Evolutionary conservation across 2,888 invertebrate genomes (phyloP).

Genomic region (Cryptocephalus primarius): DNA sequence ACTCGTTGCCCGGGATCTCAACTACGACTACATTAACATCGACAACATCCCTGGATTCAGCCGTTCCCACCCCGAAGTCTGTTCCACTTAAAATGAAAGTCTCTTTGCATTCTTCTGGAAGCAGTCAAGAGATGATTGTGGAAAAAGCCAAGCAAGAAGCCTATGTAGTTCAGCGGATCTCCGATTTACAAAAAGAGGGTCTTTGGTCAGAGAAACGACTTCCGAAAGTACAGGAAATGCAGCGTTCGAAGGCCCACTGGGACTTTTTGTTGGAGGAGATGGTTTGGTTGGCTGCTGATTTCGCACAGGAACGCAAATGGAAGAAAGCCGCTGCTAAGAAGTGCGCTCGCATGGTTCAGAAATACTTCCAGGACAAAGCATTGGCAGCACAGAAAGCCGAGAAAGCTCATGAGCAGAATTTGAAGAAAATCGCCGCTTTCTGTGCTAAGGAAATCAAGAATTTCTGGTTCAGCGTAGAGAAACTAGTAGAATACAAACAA

Average conservation of each 20-base stretch:
- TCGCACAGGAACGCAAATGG: constrained; percentile 96
- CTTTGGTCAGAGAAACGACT: constrained; percentile 88
- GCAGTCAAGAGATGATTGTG: constrained; percentile 65
- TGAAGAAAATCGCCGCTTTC: constrained; percentile 77
- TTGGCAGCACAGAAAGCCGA: constrained; percentile 81
- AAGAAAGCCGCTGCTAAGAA: constrained; percentile 92
- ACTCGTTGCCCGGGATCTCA: constrained; percentile 33
- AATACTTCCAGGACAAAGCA: constrained; percentile 85
- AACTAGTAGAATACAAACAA: constrained; percentile 91
- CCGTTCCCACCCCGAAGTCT: constrained; percentile 7
- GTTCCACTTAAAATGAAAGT: constrained; percentile 12
- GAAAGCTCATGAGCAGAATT: constrained; percentile 78
- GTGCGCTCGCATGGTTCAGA: constrained; percentile 84
- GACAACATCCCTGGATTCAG: constrained; percentile 4
- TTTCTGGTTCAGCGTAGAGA: constrained; percentile 96
- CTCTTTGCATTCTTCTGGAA: constrained; percentile 2
- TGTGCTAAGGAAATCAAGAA: constrained; percentile 88
- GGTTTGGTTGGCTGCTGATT: constrained; percentile 97
- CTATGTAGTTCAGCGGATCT: constrained; percentile 83
- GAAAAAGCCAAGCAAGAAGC: constrained; percentile 89
- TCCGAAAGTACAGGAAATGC: constrained; percentile 58
- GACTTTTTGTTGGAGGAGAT: constrained; percentile 97
- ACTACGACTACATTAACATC: constrained; percentile 13
- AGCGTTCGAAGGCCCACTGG: constrained; percentile 91
- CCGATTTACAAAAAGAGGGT: constrained; percentile 86